Evolutionary conservation across 1,140 invertebrate species (phyloP), one percentile per base, ranked within the genome.

Genomic region (Drosophila bipectinata): DNA sequence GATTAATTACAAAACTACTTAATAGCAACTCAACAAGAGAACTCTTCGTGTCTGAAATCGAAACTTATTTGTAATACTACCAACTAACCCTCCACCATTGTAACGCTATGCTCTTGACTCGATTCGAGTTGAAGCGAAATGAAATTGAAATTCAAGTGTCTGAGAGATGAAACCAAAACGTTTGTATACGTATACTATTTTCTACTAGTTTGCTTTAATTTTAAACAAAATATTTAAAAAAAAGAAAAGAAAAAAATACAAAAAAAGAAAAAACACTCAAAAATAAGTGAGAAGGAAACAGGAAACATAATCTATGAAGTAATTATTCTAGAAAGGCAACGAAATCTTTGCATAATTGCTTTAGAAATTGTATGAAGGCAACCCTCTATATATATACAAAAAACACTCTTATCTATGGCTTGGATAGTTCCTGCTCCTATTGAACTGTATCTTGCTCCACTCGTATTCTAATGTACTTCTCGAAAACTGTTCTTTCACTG

Each of bases 141-240:
- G 62, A 57, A 68, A 83, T 62, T 83, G 64, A 76, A 83, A 79
- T 78, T 73, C 68, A 74, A 83, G 75, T 78, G 79, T 83, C 79
- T 83, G 79, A 82, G 52, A 57, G 66, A 69, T 56, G 52, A 77
- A 87, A 87, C 83, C 82, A 87, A 88, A 87, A 78, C 77, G 74
- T 82, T 79, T 85, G 82, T 88, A 87, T 81, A 87, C 81, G 82
- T 87, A 87, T 87, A 87, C 82, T 87, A 87, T 87, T 85, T 85
- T 85, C 82, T 77, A 88, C 83, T 88, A 87, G 75, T 90, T 90
- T 88, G 83, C 71, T 88, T 85, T 85, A 85, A 73, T 90, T 64
- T 76, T 73, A 79, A 75, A 76, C 58, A 12, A 62, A 68, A 48
- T 21, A 45, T 10, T 26, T 32, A n/a, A 74, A 54, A 62, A 54